phyloP scores from a whole-genome alignment of 2,888 invertebrate genomes.

The Globia sparganii region DNA sequence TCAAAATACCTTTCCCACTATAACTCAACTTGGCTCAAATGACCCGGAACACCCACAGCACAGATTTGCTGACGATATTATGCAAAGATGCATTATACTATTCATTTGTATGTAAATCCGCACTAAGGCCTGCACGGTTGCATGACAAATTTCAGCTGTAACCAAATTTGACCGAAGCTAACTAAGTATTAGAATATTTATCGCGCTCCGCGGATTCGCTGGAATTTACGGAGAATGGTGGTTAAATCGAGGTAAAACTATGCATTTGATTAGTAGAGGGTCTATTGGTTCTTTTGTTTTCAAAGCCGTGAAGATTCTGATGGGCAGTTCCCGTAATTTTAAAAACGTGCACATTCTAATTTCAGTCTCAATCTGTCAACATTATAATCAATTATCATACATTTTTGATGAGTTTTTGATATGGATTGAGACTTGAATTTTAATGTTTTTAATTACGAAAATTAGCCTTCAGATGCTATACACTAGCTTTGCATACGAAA shows the following conservation, averaged over 20 bases:
- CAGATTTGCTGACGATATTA: conserved; percentile 48
- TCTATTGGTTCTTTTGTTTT: neutral
- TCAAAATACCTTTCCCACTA: conserved; percentile 9
- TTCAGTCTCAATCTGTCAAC: too few relatives aligned
- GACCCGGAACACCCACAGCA: conserved; percentile 22
- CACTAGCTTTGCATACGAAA: neutral
- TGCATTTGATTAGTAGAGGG: neutral
- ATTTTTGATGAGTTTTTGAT: too few relatives aligned
- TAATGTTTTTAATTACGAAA: too few relatives aligned
- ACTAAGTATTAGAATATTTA: conserved; percentile 60
- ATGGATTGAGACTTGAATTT: too few relatives aligned
- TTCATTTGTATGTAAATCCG: conserved; percentile 68
- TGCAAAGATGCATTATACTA: conserved; percentile 65
- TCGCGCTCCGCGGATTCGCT: neutral
- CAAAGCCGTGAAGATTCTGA: neutral
- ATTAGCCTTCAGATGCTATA: too few relatives aligned
- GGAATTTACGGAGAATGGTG: neutral
- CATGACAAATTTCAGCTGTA: conserved; percentile 63
- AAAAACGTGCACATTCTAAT: too few relatives aligned
- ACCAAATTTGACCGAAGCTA: conserved; percentile 55
- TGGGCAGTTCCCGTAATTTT: too few relatives aligned
- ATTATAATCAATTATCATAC: too few relatives aligned
- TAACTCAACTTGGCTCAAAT: conserved; percentile 31
- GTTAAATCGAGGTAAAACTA: neutral
- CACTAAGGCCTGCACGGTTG: conserved; percentile 56